Evolutionary conservation across 2,797 vertebrate genomes (phyloP), one percentile per base, ranked within the genome.

Genomic region (Gymnodraco acuticeps): DNA sequence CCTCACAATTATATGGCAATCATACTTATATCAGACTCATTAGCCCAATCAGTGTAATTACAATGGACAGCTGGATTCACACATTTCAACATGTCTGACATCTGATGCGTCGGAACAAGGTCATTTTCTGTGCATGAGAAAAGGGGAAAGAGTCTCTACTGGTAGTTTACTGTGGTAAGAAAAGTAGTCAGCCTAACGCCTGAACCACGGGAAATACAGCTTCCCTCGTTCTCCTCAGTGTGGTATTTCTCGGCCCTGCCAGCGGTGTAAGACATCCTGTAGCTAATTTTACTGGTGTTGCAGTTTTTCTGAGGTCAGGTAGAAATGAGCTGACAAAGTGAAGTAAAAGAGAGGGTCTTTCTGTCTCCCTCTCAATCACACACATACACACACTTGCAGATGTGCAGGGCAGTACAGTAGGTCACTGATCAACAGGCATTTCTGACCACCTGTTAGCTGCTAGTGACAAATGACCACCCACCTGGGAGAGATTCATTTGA

Each of bases 171-270:
- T 75, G 33, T 20, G 19, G 50, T 51, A 45, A 31, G 41, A 75
- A 48, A 62, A 70, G 53, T 2, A 33, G 31, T 43, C 17, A 23
- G 41, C 23, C n/a, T 50, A 33, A 66, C 1, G 10, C 10, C 7
- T 41, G 43, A 76, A 85, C 74, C 80, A 75, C 71, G 64, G 84
- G 62, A 84, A 85, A 70, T 80, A 75, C 78, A 82, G 13, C 52
- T 73, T 80, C 72, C 59, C 54, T 42, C 67, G 51, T 77, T 77
- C 53, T 78, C 33, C 51, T 55, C 60, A 15, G 23, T 75, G 75
- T 33, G 74, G 81, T 61, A 48, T 47, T 11, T 56, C 61, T 56
- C 54, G 53, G 20, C 51, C 16, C 46, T 76, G 31, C 42, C 45
- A 78, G 50, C 63, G 70, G 54, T 69, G 43, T 15, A 63, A 73